phyloP scores from a whole-genome alignment of 2,113 vertebrate genomes.

The Engraulis encrasicolus region DNA sequence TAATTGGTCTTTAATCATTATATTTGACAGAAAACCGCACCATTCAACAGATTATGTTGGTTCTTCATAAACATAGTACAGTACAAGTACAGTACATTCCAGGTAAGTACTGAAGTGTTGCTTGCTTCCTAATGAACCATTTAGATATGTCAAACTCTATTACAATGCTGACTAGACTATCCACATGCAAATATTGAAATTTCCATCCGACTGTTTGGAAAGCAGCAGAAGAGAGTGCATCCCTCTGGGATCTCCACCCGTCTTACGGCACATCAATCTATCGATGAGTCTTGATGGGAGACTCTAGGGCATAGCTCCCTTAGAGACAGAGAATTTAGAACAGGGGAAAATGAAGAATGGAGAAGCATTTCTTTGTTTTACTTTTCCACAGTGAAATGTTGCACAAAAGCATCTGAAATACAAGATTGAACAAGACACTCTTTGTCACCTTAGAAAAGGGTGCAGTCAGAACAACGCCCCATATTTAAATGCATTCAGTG shows the following conservation, averaged over 20 bases:
- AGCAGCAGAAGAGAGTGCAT: background rate
- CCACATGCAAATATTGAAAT: background rate
- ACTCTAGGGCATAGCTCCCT: background rate
- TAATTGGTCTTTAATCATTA: too few relatives aligned
- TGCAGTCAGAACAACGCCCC: background rate
- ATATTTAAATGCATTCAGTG: background rate
- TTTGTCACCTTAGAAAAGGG: background rate
- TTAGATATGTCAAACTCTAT: background rate
- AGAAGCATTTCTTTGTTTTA: background rate
- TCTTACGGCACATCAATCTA: background rate
- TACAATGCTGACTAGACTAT: background rate
- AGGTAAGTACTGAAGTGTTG: background rate
- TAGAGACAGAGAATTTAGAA: background rate
- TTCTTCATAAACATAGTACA: too few relatives aligned
- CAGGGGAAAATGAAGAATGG: too few relatives aligned
- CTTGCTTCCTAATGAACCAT: background rate
- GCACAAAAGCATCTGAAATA: background rate
- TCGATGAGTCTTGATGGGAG: too few relatives aligned
- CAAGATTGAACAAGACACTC: background rate
- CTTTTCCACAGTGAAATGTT: background rate
- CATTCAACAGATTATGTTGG: too few relatives aligned
- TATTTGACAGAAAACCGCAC: too few relatives aligned
- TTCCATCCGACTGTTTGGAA: background rate
- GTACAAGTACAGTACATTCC: too few relatives aligned
- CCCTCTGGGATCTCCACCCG: background rate